A percentile compares a stretch with the other conserved stretches of the same genome.
Evolutionary conservation across 2,797 vertebrate genomes (phyloP).

Genomic region (Siniperca undulata): DNA sequence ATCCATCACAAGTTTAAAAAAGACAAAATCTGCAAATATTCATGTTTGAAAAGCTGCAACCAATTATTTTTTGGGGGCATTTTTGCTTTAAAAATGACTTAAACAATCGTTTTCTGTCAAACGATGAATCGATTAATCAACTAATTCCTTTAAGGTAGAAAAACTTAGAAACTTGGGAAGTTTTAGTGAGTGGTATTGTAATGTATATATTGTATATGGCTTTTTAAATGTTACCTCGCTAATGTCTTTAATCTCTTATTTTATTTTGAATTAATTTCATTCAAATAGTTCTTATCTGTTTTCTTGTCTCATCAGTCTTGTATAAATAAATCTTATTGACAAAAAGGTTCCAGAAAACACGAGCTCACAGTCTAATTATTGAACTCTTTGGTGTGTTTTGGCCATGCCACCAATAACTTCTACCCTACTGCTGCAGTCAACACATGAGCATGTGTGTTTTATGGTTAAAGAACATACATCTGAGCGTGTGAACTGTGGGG

Average conservation of each 20-base stretch:
- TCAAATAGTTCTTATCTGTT: too few relatives aligned
- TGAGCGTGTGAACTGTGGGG: slow-evolving; percentile 26
- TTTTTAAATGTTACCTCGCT: too few relatives aligned
- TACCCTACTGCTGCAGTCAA: background rate
- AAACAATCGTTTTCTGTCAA: too few relatives aligned
- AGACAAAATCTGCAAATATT: background rate
- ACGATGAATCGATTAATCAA: too few relatives aligned
- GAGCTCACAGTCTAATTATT: background rate
- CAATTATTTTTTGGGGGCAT: too few relatives aligned
- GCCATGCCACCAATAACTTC: background rate
- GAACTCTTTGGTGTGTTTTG: background rate
- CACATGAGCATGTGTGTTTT: background rate
- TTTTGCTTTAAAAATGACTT: too few relatives aligned
- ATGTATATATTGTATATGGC: too few relatives aligned
- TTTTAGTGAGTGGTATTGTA: too few relatives aligned
- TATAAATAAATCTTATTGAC: background rate
- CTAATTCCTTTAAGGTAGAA: too few relatives aligned
- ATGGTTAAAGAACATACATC: background rate
- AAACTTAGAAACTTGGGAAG: too few relatives aligned
- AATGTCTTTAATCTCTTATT: too few relatives aligned
- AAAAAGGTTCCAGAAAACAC: background rate
- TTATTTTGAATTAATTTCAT: too few relatives aligned
- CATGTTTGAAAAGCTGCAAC: background rate
- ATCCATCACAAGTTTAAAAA: background rate
- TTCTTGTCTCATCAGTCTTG: background rate